Evolutionary conservation across 1,140 invertebrate genomes (phyloP), one percentile per base, ranked within the genome.

Genomic region (Diabrotica undecimpunctata): DNA sequence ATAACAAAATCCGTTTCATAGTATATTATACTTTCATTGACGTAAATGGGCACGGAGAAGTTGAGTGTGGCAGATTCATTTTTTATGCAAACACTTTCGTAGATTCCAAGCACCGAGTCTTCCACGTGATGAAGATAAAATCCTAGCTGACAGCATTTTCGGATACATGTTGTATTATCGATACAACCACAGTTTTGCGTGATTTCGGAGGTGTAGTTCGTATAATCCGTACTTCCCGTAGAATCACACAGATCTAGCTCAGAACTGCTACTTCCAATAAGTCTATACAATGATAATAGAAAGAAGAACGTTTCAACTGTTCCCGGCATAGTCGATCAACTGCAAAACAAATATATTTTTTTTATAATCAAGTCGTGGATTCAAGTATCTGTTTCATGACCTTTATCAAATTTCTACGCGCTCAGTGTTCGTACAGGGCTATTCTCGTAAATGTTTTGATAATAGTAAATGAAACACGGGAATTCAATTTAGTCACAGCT

Each of bases 141-240:
- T 12, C 62, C 62, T 7, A 53, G 9, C 12, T 53, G 14, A 39
- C 63, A 65, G 13, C 63, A 65, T 51, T 59, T 65, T 59, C 63
- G 25, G 5, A 58, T 38, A 39, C 63, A 65, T 10, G 13, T 35
- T 8, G 38, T 36, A 36, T 9, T 38, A 13, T 53, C 9, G 6
- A 13, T 51, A 35, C 62, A 64, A 5, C 39, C 62, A 50, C 62
- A 64, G 5, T 11, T 7, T 64, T 64, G 9, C 13, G 13, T 46
- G 36, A 12, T 14, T 6, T n/a, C 12, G 7, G 13, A 7, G 7
- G 46, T 35, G 14, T 61, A 61, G n/a, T 51, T 61, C 5, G 38
- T 25, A 13, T 61, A 51, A 11, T 13, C 14, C 8, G 8, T 57
- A 7, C 25, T 57, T n/a, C 55, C 36, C 10, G 55, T 57, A 37